Conservation (phyloP, 2,888 invertebrate genomes). For the Bruchidius siliquastri region DNA sequence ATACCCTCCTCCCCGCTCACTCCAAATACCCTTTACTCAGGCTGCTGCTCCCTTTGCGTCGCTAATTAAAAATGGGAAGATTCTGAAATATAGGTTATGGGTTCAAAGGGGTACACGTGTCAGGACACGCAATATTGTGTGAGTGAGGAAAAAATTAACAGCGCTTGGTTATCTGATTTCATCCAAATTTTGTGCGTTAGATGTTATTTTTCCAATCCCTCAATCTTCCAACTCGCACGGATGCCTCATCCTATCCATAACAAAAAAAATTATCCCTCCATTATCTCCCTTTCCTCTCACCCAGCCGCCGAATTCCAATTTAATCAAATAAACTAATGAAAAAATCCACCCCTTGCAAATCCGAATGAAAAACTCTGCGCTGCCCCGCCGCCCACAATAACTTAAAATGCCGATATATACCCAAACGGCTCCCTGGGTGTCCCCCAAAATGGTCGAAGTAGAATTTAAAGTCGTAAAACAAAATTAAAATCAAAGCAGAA, state of each 20-base stretch:
- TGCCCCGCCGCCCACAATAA: background rate
- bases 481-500: conserved; percentile 42
- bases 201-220: no score
- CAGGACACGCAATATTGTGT: no score
- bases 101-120: background rate
- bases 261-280: background rate
- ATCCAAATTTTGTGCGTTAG: no score
- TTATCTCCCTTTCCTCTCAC: background rate
- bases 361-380: background rate
- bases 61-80: background rate
- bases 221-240: background rate
- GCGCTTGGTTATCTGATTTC: no score
- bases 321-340: background rate
- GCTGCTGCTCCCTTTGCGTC: background rate
- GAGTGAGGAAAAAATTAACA: no score
- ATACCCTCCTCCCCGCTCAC: background rate
- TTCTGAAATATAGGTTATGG: background rate
- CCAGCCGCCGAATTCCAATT: background rate
- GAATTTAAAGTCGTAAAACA: conserved; percentile 33
- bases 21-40: background rate
- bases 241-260: background rate
- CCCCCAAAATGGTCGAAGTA: conserved; percentile 18
- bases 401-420: conserved; percentile 18
- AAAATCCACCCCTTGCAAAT: background rate
- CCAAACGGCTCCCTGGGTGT: conserved; percentile 21